phyloP scores from a whole-genome alignment of 2,888 invertebrate genomes.

The Ochropleura plecta region DNA sequence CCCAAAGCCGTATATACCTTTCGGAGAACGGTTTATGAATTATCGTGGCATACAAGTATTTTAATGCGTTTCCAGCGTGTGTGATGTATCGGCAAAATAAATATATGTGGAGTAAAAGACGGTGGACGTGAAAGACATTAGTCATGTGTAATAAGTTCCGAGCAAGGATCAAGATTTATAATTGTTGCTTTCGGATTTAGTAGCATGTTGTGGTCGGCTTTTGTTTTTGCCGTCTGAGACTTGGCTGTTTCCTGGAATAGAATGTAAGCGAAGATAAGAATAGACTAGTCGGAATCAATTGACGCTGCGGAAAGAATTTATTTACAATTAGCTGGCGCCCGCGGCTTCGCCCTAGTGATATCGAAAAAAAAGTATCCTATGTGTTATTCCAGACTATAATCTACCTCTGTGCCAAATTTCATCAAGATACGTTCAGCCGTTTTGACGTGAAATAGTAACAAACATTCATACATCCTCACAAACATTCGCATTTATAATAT shows the following conservation, averaged over 20 bases:
- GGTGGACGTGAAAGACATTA: constrained; percentile 69
- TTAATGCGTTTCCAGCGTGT: constrained; percentile 78
- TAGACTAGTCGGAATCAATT: constrained; percentile 1
- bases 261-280: constrained; percentile 24
- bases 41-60: constrained; percentile 83
- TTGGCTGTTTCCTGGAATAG: constrained; percentile 40
- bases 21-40: constrained; percentile 74
- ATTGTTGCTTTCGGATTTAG: constrained; percentile 63
- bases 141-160: constrained; percentile 76
- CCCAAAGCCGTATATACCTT: constrained; percentile 63
- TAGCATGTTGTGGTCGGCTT: constrained; percentile 46
- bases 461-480: too few relatives aligned
- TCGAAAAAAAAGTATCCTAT: too few relatives aligned
- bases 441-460: too few relatives aligned
- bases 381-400: too few relatives aligned
- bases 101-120: constrained; percentile 63
- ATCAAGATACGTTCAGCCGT: too few relatives aligned
- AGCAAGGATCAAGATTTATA: constrained; percentile 71
- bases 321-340: too few relatives aligned
- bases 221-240: constrained; percentile 48
- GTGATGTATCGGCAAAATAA: constrained; percentile 80
- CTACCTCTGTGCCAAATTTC: too few relatives aligned
- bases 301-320: too few relatives aligned
- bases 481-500: too few relatives aligned
- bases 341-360: too few relatives aligned